Evolutionary conservation across 1,140 invertebrate genomes (phyloP), one percentile per base, ranked within the genome.

Genomic region (Dreissena rostriformis): DNA sequence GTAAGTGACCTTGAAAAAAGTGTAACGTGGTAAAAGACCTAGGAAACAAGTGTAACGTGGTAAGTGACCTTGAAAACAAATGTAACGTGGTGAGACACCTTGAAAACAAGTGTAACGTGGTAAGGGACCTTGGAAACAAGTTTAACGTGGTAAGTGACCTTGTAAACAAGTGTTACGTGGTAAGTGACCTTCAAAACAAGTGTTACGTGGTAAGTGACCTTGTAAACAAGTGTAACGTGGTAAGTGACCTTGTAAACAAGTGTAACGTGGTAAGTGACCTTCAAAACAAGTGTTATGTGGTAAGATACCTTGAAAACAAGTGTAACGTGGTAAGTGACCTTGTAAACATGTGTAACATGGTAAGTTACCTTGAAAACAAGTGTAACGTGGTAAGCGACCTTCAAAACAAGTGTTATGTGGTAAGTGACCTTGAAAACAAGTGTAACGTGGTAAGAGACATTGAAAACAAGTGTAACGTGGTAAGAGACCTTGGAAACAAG

Each of bases 271-370:
- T n/a, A n/a, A n/a, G n/a, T n/a, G n/a, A n/a, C n/a, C n/a, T n/a
- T n/a, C n/a, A n/a, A n/a, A n/a, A n/a, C n/a, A n/a, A n/a, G n/a
- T n/a, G n/a, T n/a, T n/a, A n/a, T 66, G 82, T 84, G 8, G 63
- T 84, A 17, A 72, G 55, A 52, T n/a, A 67, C 26, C 57, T 84
- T 17, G 65, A 84, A 19, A n/a, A 17, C 17, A 77, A 84, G 26
- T 84, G 82, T 53, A 65, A 29, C 24, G 55, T 84, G 74, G 82
- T 84, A n/a, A n/a, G n/a, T n/a, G n/a, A n/a, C n/a, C n/a, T n/a
- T n/a, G n/a, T n/a, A n/a, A n/a, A n/a, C n/a, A n/a, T n/a, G n/a
- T n/a, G n/a, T n/a, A n/a, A n/a, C n/a, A n/a, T n/a, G 8, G 63
- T 84, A 17, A 72, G 55, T 28, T n/a, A 67, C 26, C 57, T 84